These are phyloP conservation scores for Etheostoma nigrum DNA, from an alignment of 2,797 vertebrate genomes.

Conservation along the genomic window DNA sequence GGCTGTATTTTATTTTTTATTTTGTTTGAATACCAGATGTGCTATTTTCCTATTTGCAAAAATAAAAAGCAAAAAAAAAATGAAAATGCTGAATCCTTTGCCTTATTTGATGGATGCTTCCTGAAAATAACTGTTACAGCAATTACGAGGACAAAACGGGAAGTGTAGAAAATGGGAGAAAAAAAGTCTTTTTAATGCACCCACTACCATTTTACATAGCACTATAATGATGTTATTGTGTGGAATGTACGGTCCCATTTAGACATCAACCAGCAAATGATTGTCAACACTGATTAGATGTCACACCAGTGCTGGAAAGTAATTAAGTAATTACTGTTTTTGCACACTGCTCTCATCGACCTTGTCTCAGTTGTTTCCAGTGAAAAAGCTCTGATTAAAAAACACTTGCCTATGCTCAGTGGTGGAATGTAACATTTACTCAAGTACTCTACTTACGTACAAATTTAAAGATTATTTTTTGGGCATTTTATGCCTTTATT, in stretches of 20 bases:
- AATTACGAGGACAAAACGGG: background rate
- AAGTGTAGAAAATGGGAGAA: background rate
- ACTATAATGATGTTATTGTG: background rate
- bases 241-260: background rate
- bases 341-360: no score
- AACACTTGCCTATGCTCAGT: no score
- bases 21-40: constrained; percentile 83
- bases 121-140: background rate
- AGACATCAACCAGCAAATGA: no score
- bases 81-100: constrained; percentile 8
- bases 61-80: constrained; percentile 69
- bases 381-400: no score
- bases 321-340: no score
- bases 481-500: no score
- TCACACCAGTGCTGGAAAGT: no score
- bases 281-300: background rate
- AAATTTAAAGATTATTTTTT: no score
- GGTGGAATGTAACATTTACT: no score
- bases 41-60: constrained; percentile 87
- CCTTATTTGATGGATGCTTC: background rate
- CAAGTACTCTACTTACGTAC: no score
- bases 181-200: background rate
- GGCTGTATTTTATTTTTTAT: constrained; percentile 64
- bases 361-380: no score
- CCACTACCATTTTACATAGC: background rate